Conservation (phyloP, 2,888 invertebrate species). For the Drosophila affinis region DNA sequence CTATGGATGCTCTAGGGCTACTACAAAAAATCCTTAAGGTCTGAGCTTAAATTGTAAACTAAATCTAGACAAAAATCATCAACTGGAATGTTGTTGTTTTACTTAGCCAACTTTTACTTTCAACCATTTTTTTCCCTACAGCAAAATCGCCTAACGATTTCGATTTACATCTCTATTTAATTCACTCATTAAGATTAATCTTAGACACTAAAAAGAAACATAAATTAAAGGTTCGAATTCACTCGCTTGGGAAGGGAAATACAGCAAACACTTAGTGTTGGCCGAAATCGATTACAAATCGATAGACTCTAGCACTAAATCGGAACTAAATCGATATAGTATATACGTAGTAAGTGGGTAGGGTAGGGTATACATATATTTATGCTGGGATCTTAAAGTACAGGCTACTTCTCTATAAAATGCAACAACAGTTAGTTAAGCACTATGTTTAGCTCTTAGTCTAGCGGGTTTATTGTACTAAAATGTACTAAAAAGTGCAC, state of each 20-base stretch:
- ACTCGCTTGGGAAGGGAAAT: conserved; percentile 16
- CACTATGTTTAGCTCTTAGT: conserved; percentile 61
- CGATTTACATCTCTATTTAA: conserved; percentile 15
- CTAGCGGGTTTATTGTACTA: conserved; percentile 65
- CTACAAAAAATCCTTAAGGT: conserved; percentile 43
- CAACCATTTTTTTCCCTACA: conserved; percentile 65
- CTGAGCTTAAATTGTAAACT: conserved; percentile 42
- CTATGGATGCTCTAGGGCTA: conserved; percentile 38
- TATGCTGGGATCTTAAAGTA: conserved; percentile 16
- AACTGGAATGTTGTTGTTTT: conserved; percentile 66
- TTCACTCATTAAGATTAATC: conserved; percentile 60
- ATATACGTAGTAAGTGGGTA: no score
- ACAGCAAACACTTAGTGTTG: conserved; percentile 71
- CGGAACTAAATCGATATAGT: not conserved
- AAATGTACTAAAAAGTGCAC: conserved; percentile 71
- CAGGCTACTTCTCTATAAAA: conserved; percentile 37
- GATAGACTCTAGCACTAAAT: conserved; percentile 59
- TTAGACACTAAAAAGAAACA: conserved; percentile 56
- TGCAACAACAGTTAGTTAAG: conserved; percentile 56
- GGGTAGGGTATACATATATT: conserved; percentile 23
- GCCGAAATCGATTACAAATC: conserved; percentile 40
- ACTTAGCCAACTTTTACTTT: conserved; percentile 70
- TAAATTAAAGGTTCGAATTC: conserved; percentile 63
- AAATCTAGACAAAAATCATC: conserved; percentile 48
- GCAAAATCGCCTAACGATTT: conserved; percentile 56